Evolutionary conservation across 35 echinoderm and acorn worm genomes (phyloP), one percentile per base, ranked within the genome.

Genomic region (Chiridota heheva): DNA sequence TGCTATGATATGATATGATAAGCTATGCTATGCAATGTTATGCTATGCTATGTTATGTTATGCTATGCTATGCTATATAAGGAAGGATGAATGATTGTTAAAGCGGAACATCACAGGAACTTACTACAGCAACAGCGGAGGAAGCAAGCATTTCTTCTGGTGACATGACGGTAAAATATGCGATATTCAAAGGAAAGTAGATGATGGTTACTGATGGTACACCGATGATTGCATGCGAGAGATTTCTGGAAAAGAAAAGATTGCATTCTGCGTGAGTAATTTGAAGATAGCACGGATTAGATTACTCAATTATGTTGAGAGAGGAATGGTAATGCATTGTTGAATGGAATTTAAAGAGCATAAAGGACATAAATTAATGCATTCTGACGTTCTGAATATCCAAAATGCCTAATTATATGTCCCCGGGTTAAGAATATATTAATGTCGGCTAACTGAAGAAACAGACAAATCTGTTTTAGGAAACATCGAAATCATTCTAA

Each of bases 71-170:
- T n/a, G n/a, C n/a, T n/a, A n/a, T n/a, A n/a, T n/a, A n/a, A n/a
- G n/a, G n/a, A n/a, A n/a, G n/a, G n/a, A n/a, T n/a, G n/a, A n/a
- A n/a, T n/a, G n/a, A n/a, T n/a, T n/a, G n/a, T n/a, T n/a, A n/a
- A n/a, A n/a, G n/a, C n/a, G n/a, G n/a, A n/a, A n/a, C n/a, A n/a
- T n/a, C n/a, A n/a, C n/a, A n/a, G n/a, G n/a, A n/a, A n/a, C 86
- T 67, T 86, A 91, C 89, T 77, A 91, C 89, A n/a, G 89, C 89
- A 0, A 91, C 89, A 35, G 89, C 89, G 40, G 49, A 48, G 51
- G 89, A 85, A 22, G 53, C 53, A 3, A 91, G 74, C 25, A 91
- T 58, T 73, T 91, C 89, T 35, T 51, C 67, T 6, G 89, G 89
- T 40, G 82, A 73, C 82, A 91, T 85, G 47, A 81, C 82, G 16